phyloP scores from a whole-genome alignment of 2,888 invertebrate genomes.

The Macaria liturata region DNA sequence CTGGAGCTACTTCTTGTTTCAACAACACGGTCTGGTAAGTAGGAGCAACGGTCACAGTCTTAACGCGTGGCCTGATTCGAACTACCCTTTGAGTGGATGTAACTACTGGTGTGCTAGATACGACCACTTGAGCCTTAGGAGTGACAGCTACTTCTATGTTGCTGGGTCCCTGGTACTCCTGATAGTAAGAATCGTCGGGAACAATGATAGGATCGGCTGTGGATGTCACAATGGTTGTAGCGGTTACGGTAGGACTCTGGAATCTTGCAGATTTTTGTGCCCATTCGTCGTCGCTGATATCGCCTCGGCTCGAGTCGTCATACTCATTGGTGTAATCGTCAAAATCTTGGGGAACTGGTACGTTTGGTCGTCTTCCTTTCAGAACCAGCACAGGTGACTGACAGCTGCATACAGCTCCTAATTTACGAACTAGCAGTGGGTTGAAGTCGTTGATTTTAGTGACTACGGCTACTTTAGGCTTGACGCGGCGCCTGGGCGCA shows the following conservation, averaged over 20 bases:
- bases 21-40: slow-evolving; percentile 69
- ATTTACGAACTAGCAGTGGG: slow-evolving; percentile 87
- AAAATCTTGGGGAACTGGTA: slow-evolving; percentile 52
- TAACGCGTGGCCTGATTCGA: slow-evolving; percentile 62
- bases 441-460: slow-evolving; percentile 89
- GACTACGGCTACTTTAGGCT: slow-evolving; percentile 82
- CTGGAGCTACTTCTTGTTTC: slow-evolving; percentile 61
- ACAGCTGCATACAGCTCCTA: slow-evolving; percentile 89
- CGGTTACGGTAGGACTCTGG: slow-evolving; percentile 48
- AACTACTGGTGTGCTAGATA: slow-evolving; percentile 59
- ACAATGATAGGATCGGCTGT: slow-evolving; percentile 78
- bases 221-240: slow-evolving; percentile 60
- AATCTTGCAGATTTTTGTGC: slow-evolving; percentile 53
- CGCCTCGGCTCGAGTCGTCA: slow-evolving; percentile 57
- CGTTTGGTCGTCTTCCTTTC: slow-evolving; percentile 70
- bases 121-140: slow-evolving; percentile 52
- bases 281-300: slow-evolving; percentile 54
- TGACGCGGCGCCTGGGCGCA: slow-evolving; percentile 57
- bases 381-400: slow-evolving; percentile 81
- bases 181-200: slow-evolving; percentile 75
- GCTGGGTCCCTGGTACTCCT: slow-evolving; percentile 65
- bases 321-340: slow-evolving; percentile 58
- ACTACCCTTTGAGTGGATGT: slow-evolving; percentile 61
- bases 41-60: slow-evolving; percentile 69
- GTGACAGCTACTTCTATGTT: slow-evolving; percentile 55